Conservation (phyloP, 1,140 invertebrate species). For the Hermetia illucens region DNA sequence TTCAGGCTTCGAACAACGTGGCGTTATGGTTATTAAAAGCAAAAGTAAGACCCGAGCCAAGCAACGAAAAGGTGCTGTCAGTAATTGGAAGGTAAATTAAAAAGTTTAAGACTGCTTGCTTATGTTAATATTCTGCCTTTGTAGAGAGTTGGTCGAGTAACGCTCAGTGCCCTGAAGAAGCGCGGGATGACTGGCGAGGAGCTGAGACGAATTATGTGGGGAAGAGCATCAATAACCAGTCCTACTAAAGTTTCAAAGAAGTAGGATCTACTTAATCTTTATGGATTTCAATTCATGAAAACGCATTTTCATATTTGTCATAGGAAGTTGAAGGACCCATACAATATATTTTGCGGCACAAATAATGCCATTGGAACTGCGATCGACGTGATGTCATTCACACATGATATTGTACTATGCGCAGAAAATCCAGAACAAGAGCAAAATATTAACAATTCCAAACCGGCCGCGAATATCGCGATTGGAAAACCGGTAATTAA, state of each 20-base stretch:
- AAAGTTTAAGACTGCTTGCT: background rate
- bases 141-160: constrained; percentile 75
- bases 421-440: background rate
- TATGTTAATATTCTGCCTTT: constrained; percentile 10
- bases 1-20: constrained; percentile 67
- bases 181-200: constrained; percentile 76
- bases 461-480: constrained; percentile 6
- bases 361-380: constrained; percentile 45
- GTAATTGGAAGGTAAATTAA: constrained; percentile 83
- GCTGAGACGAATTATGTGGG: constrained; percentile 76
- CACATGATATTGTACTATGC: constrained; percentile 42
- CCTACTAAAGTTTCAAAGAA: constrained; percentile 51
- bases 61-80: constrained; percentile 88
- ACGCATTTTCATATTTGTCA: background rate
- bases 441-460: constrained; percentile 26
- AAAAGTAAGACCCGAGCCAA: constrained; percentile 92
- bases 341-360: constrained; percentile 19
- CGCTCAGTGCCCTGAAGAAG: constrained; percentile 65
- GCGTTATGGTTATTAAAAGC: constrained; percentile 95
- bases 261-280: constrained; percentile 28
- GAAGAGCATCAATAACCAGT: constrained; percentile 69
- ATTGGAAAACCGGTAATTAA: background rate
- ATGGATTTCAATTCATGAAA: background rate
- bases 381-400: constrained; percentile 68
- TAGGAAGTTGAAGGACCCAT: constrained; percentile 24